Evolutionary conservation across 2,888 invertebrate genomes (phyloP), one percentile per base, ranked within the genome.

Genomic region (Panopea generosa): DNA sequence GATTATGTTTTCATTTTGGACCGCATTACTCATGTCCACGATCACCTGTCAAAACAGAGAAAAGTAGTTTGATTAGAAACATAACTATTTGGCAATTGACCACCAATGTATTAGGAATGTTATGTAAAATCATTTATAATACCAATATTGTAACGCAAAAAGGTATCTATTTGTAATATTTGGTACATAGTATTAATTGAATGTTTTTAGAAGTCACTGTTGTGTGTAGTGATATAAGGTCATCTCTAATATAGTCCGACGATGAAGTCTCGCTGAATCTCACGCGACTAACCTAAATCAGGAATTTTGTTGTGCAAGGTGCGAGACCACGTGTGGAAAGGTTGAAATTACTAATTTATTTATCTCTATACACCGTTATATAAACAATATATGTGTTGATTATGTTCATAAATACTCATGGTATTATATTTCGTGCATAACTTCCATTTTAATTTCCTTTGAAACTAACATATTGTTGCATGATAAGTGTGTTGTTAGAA

Each of bases 1-100:
- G 87, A 89, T 89, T 89, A 89, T 89, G 89, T 89, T 89, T 88
- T 86, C 87, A 84, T 88, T 85, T 72, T 57, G 18, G 73, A 66
- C 86, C 84, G 22, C 26, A 26, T 47, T 24, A 65, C 79, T 14
- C 18, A n/a, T 50, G 24, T 52, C 43, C 45, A 29, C 68, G 22
- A 55, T 63, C 72, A 69, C 56, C 77, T 77, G 77, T 77, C 77
- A 77, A 77, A 72, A 59, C 29, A 18, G 26, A 26, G 61, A 72
- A 68, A 65, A 14, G 47, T 45, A 53, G 65, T 53, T 24, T 45
- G 53, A 24, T 38, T 52, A 38, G 52, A 16, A 24, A 45, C 9
- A 26, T 9, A 24, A 53, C 11, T 6, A 24, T 4, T n/a, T n/a
- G n/a, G n/a, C n/a, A n/a, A n/a, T n/a, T n/a, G n/a, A n/a, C n/a